Evolutionary conservation across 2,888 invertebrate genomes (phyloP), one percentile per base, ranked within the genome.

Genomic region (Alviniconcha strummeri): DNA sequence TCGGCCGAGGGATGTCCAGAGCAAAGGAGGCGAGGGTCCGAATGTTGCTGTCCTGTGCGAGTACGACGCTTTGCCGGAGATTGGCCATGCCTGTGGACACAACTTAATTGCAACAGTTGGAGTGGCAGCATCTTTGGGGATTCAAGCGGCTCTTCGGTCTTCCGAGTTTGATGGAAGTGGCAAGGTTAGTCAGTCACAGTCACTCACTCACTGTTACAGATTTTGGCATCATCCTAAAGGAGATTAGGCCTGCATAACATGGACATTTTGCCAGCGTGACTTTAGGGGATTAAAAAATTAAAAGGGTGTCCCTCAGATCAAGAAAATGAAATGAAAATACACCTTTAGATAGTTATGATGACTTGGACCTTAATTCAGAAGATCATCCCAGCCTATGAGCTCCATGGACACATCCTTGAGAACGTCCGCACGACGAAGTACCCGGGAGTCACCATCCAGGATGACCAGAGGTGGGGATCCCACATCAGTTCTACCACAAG

Each of bases 41-140:
- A 88, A 91, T 81, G 85, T 94, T 11, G 92, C 91, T 11, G 87
- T 93, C 13, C 81, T 94, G n/a, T 93, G 93, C 87, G 93, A 94
- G 86, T 94, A 93, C 87, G 94, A 94, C 87, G 93, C 93, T 36
- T 87, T 93, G 36, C 92, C 92, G 15, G 92, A 89, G 11, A 90
- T 93, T 5, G 93, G 93, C 17, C 93, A 93, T 87, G 93, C 93
- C 2, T 93, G 93, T 86, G 93, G 93, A 6, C 93, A 93, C 83
- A 93, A 93, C 83, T 88, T 94, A 56, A 92, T 93, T 17, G 91
- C 93, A 9, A 92, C 92, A 83, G 89, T 91, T 13, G 93, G 93
- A 17, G 88, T 93, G 75, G 93, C 92, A 5, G 90, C 93, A 9
- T 91, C 90, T 0, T 57, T 93, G 8, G 93, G 89, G 5, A 86